Evolutionary conservation across 2,797 vertebrate genomes (phyloP).

Genomic region (Spondyliosoma cantharus): DNA sequence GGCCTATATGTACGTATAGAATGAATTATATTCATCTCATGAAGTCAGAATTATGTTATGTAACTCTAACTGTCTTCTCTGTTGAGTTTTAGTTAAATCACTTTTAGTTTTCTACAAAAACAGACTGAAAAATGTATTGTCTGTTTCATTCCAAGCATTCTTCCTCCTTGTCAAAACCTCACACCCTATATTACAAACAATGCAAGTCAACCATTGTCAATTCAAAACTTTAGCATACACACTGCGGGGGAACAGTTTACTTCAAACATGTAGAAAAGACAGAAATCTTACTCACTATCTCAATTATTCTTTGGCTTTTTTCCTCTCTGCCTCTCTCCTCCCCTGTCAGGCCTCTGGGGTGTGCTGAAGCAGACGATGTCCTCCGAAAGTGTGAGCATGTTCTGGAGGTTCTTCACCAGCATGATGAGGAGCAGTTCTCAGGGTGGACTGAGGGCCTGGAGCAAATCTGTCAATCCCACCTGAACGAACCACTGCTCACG

Average conservation of each 20-base stretch:
- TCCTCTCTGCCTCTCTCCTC: background rate
- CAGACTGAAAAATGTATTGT: too few relatives aligned
- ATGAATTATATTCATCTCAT: background rate
- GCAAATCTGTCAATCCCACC: conserved; percentile 79
- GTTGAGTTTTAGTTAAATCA: too few relatives aligned
- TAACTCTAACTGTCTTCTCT: background rate
- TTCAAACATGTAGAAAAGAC: background rate
- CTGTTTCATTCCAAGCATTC: background rate
- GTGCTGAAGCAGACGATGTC: conserved; percentile 78
- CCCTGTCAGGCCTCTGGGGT: conserved; percentile 75
- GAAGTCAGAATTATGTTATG: background rate
- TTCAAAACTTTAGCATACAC: background rate
- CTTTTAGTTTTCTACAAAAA: too few relatives aligned
- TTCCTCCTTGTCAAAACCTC: background rate
- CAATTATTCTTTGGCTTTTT: background rate
- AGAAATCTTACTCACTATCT: background rate
- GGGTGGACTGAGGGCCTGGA: conserved; percentile 80
- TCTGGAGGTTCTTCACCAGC: conserved; percentile 81
- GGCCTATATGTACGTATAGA: conserved; percentile 79
- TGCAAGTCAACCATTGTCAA: background rate
- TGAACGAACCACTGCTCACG: conserved; percentile 79
- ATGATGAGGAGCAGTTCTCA: conserved; percentile 77
- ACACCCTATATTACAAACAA: background rate
- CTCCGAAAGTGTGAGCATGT: conserved; percentile 83
- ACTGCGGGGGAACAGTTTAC: background rate